Percentiles rank a stretch among this genome's conserved stretches.
These are phyloP conservation scores for Uropetala carovei DNA, from an alignment of 2,888 invertebrate species.

Conservation along the genomic window DNA sequence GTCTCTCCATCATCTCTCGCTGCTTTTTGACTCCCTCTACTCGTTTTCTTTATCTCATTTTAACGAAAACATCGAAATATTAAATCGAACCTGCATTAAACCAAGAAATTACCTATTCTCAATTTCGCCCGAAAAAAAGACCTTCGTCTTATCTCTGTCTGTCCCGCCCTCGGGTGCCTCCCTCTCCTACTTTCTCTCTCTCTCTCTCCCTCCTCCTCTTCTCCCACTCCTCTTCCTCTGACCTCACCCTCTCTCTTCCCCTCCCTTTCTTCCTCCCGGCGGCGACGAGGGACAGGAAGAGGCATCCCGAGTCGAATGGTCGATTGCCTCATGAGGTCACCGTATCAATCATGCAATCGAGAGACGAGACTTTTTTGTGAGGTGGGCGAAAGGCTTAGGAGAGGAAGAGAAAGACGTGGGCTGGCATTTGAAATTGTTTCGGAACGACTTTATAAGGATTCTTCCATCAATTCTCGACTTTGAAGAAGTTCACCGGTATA, in stretches of 20 bases:
- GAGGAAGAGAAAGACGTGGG: constrained; percentile 10
- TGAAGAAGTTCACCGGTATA: not conserved
- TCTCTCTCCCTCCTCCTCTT: not conserved
- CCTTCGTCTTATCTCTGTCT: not conserved
- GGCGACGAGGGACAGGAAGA: constrained; percentile 2
- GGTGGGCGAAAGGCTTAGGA: not conserved
- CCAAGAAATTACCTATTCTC: not conserved
- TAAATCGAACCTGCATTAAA: not conserved
- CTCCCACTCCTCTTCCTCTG: too few relatives aligned
- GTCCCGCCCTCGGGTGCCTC: not conserved
- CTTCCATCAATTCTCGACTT: not conserved
- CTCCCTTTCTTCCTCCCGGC: not conserved
- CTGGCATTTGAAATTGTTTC: not conserved
- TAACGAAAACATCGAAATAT: not conserved
- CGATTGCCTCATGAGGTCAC: constrained; percentile 50
- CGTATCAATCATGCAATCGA: constrained; percentile 52
- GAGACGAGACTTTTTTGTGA: constrained; percentile 1
- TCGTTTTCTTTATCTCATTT: not conserved
- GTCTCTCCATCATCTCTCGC: not conserved
- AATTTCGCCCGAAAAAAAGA: not conserved
- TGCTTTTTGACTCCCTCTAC: not conserved
- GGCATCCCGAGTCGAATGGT: not conserved
- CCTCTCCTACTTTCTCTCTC: not conserved
- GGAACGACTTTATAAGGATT: not conserved
- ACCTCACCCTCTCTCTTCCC: not conserved